phyloP scores from a whole-genome alignment of 92 coral and sea anemone genomes.

The Bergia sp. region DNA sequence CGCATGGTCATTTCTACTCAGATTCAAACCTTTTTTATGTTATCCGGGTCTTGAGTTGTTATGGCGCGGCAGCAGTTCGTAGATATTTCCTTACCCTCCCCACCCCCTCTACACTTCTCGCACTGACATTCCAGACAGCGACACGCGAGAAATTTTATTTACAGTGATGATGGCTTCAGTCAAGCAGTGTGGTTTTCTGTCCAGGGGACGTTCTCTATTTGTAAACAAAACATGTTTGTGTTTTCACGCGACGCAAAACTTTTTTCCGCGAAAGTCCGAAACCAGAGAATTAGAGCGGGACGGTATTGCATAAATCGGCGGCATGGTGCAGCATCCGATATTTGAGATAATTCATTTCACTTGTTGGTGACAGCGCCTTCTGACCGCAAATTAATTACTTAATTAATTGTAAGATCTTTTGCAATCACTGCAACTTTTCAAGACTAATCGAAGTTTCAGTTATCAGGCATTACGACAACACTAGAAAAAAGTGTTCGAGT shows the following conservation, averaged over 20 bases:
- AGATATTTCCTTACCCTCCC: neutral
- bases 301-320: neutral
- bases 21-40: too few relatives aligned
- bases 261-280: conserved; percentile 12
- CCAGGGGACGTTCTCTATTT: conserved; percentile 19
- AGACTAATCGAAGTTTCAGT: neutral
- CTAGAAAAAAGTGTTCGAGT: neutral
- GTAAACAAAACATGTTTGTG: conserved; percentile 7
- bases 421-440: conserved; percentile 27
- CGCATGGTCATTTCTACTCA: too few relatives aligned
- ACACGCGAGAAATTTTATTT: conserved; percentile 30
- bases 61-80: too few relatives aligned
- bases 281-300: neutral
- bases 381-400: conserved; percentile 46
- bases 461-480: neutral
- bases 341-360: conserved; percentile 26
- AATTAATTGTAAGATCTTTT: conserved; percentile 19
- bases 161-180: conserved; percentile 29
- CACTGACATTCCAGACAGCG: neutral
- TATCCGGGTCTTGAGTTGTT: too few relatives aligned
- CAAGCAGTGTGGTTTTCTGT: conserved; percentile 21
- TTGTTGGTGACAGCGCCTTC: conserved; percentile 16
- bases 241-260: conserved; percentile 6
- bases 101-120: neutral
- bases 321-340: neutral